These are phyloP conservation scores for Branchinecta sandiegonensis DNA, from an alignment of 2,888 invertebrate genomes.

Conservation along the genomic window DNA sequence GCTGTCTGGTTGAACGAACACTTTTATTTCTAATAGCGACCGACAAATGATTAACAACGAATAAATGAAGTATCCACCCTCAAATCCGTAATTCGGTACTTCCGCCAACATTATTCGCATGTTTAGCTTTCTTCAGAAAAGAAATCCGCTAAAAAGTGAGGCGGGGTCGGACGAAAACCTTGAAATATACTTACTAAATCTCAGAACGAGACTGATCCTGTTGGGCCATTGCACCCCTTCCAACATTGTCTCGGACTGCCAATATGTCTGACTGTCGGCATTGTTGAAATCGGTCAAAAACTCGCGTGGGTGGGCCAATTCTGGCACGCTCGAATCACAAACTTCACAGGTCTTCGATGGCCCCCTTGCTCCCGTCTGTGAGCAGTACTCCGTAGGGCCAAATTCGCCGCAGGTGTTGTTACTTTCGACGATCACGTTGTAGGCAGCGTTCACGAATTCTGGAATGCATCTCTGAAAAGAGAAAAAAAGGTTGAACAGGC, in stretches of 20 bases:
- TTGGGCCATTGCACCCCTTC: conserved; percentile 81
- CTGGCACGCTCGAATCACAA: conserved; percentile 47
- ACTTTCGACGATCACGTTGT: conserved; percentile 69
- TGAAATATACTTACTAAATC: conserved; percentile 65
- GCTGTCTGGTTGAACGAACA: too few relatives aligned
- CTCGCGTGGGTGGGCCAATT: conserved; percentile 49
- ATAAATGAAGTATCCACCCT: too few relatives aligned
- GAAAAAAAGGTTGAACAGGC: conserved; percentile 1
- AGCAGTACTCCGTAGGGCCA: conserved; percentile 64
- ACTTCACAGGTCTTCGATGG: conserved; percentile 58
- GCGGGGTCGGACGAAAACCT: too few relatives aligned
- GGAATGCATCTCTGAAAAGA: conserved; percentile 73
- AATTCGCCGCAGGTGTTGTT: conserved; percentile 90
- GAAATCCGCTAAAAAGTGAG: too few relatives aligned
- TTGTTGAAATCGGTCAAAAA: conserved; percentile 85
- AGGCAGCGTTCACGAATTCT: conserved; percentile 92
- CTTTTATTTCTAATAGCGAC: too few relatives aligned
- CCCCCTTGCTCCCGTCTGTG: conserved; percentile 63
- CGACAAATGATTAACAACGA: too few relatives aligned
- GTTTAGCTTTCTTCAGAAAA: too few relatives aligned
- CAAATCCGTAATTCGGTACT: too few relatives aligned
- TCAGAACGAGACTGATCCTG: conserved; percentile 79
- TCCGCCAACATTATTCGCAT: too few relatives aligned
- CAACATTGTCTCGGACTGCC: conserved; percentile 96
- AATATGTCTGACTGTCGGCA: conserved; percentile 80